Evolutionary conservation across 2,888 invertebrate species (phyloP).

Genomic region (Lottia scabra): DNA sequence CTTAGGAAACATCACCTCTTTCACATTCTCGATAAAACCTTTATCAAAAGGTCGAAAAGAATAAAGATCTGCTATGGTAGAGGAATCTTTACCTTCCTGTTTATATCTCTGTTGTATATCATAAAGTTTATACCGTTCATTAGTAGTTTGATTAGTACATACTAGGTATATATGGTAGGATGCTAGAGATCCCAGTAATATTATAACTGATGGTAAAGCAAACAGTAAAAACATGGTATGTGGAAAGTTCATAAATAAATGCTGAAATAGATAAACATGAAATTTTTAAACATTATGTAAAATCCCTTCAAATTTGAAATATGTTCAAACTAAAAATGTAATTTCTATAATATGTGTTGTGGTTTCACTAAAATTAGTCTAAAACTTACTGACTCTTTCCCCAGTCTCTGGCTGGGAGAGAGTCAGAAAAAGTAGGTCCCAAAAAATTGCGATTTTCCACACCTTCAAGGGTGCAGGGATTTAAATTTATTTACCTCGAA

Average conservation of each 20-base stretch:
- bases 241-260: constrained; percentile 63
- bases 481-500: too few relatives aligned
- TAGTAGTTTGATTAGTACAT: constrained; percentile 64
- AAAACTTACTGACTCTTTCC: too few relatives aligned
- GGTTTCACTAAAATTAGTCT: too few relatives aligned
- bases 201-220: constrained; percentile 47
- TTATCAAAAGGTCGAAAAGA: constrained; percentile 37
- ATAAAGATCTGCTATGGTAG: background rate
- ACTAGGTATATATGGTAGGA: constrained; percentile 60
- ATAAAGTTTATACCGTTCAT: constrained; percentile 60
- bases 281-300: too few relatives aligned
- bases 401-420: too few relatives aligned
- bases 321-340: too few relatives aligned
- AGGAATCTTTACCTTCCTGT: background rate
- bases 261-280: constrained; percentile 53
- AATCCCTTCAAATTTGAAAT: too few relatives aligned
- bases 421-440: too few relatives aligned
- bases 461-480: too few relatives aligned
- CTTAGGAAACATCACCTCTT: constrained; percentile 52
- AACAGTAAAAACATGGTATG: constrained; percentile 59
- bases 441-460: too few relatives aligned
- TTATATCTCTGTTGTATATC: background rate
- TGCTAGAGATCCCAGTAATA: constrained; percentile 53
- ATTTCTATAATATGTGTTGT: too few relatives aligned
- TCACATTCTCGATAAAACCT: constrained; percentile 49